phyloP scores from a whole-genome alignment of 1,140 invertebrate genomes.

The Babylonia areolata region DNA sequence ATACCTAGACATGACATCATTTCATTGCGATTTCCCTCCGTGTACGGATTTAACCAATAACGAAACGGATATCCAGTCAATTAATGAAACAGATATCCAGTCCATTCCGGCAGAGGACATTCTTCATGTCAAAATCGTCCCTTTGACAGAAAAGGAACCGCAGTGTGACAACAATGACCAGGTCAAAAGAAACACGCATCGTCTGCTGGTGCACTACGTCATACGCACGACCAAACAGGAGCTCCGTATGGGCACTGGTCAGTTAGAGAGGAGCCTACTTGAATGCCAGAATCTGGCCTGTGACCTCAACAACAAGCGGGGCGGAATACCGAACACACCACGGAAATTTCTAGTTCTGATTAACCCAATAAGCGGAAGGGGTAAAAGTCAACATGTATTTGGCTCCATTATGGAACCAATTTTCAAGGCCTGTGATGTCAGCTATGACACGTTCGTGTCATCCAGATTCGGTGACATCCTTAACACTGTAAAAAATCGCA shows the following conservation, averaged over 20 bases:
- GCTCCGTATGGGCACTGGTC: neutral
- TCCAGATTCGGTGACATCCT: neutral
- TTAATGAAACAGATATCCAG: conserved; percentile 17
- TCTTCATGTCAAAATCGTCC: neutral
- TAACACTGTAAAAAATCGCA: neutral
- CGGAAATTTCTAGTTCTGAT: conserved; percentile 3
- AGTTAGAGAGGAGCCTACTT: neutral
- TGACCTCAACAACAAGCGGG: neutral
- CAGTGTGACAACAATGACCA: too few species aligned
- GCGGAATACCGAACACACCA: neutral
- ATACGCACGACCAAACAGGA: neutral
- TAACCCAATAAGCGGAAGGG: neutral
- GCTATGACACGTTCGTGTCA: neutral
- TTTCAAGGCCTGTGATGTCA: neutral
- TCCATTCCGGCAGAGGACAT: neutral
- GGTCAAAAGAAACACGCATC: neutral
- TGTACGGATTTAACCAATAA: too few species aligned
- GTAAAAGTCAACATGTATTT: neutral
- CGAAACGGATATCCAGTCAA: too few species aligned
- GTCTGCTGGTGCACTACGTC: neutral
- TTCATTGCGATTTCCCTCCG: too few species aligned
- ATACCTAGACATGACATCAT: too few species aligned
- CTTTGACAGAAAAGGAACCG: neutral
- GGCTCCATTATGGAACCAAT: neutral
- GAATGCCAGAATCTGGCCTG: neutral